These are phyloP conservation scores for Nannoperca australis DNA, from an alignment of 2,797 vertebrate genomes.

Conservation along the genomic window DNA sequence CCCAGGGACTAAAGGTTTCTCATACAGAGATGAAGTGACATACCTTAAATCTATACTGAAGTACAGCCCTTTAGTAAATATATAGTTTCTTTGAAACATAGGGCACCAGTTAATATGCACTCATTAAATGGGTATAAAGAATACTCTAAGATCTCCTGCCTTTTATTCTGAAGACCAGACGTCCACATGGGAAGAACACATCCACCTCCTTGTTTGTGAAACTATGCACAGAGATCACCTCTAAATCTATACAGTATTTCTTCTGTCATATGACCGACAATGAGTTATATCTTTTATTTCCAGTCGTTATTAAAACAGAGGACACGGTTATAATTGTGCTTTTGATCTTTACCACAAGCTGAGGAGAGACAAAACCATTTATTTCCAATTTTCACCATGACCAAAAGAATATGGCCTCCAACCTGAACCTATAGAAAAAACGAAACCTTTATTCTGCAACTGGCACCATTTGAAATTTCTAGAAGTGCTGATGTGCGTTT, in stretches of 20 bases:
- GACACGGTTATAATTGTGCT: conserved; percentile 2
- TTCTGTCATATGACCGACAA: background rate
- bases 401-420: conserved; percentile 39
- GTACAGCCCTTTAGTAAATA: background rate
- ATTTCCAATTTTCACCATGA: conserved; percentile 54
- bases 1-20: no score
- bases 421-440: conserved; percentile 52
- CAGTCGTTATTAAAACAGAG: background rate
- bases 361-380: conserved; percentile 48
- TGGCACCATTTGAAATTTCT: conserved; percentile 57
- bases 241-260: no score
- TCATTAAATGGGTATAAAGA: background rate
- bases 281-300: background rate
- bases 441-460: conserved; percentile 52
- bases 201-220: background rate
- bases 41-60: background rate
- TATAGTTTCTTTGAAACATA: background rate
- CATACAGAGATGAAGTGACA: background rate
- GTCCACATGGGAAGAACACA: background rate
- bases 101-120: background rate
- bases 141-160: background rate
- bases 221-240: background rate
- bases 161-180: background rate
- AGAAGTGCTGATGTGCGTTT: conserved; percentile 56
- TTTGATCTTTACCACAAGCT: conserved; percentile 34